Conservation (phyloP, 2,797 vertebrate genomes). For the Sebastes flavidus region DNA sequence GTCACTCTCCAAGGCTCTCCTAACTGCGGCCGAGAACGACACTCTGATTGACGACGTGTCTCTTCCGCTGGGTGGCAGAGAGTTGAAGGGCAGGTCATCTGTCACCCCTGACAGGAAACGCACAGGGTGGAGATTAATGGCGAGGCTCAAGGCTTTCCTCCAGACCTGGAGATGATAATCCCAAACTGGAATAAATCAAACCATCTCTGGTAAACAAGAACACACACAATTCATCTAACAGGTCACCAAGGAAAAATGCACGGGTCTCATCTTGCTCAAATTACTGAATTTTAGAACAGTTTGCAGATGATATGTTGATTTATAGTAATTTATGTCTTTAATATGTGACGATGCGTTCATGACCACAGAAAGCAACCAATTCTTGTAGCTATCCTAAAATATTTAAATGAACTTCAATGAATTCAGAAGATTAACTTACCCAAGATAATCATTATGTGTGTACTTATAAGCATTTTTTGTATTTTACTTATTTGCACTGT, state of each 20-base stretch:
- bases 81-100: conserved; percentile 74
- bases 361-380: not conserved
- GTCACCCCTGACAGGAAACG: conserved; percentile 51
- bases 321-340: not conserved
- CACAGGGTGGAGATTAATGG: conserved; percentile 53
- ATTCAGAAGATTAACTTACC: not conserved
- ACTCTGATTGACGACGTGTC: conserved; percentile 53
- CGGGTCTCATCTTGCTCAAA: conserved; percentile 19
- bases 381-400: not conserved
- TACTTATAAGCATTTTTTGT: too few species aligned
- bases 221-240: conserved; percentile 29
- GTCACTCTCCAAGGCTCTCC: conserved; percentile 20
- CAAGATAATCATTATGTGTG: not conserved
- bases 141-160: conserved; percentile 22
- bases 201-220: conserved; percentile 54
- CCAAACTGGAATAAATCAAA: conserved; percentile 66
- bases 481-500: too few species aligned
- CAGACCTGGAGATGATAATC: conserved; percentile 40
- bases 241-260: conserved; percentile 6
- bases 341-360: not conserved
- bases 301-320: not conserved
- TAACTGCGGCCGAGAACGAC: conserved; percentile 23
- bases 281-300: conserved; percentile 13
- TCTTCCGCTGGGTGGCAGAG: conserved; percentile 37
- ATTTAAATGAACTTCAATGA: not conserved